phyloP scores from a whole-genome alignment of 64 coral and sea anemone species.

The Trachythela sp. region DNA sequence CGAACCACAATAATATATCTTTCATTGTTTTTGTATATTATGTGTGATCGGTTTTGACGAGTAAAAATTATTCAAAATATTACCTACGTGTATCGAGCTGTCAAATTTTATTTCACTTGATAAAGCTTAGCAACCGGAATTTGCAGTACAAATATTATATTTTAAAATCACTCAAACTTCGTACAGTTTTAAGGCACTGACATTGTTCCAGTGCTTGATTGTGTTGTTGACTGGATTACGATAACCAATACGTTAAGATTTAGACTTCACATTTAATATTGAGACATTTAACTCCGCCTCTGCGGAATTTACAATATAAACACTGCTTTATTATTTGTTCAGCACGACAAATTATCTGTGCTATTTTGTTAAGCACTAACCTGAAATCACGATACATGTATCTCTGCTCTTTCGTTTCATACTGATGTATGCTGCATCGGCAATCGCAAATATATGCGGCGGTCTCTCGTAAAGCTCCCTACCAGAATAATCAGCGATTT shows the following conservation, averaged over 20 bases:
- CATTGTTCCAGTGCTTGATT: not conserved
- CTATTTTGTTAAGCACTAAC: conserved; percentile 34
- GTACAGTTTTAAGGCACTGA: not conserved
- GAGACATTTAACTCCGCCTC: not conserved
- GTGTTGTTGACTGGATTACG: not conserved
- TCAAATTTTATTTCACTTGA: not conserved
- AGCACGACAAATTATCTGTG: not conserved
- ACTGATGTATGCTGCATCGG: conserved; percentile 85
- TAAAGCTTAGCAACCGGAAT: not conserved
- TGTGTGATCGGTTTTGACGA: not conserved
- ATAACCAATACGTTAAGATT: not conserved
- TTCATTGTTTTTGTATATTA: not conserved
- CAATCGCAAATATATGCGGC: conserved; percentile 93
- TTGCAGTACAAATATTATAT: not conserved
- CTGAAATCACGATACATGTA: conserved; percentile 93
- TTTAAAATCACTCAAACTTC: not conserved
- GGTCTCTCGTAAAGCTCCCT: conserved; percentile 96
- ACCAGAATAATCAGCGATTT: conserved; percentile 77
- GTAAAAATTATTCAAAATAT: not conserved
- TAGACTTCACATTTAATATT: too few species aligned
- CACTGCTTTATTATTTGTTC: not conserved
- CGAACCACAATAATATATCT: not conserved
- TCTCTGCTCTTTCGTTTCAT: conserved; percentile 95
- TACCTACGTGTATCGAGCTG: not conserved
- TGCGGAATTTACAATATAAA: not conserved